Base-by-base conservation (phyloP, 2,797 vertebrate species). In the Neoniphon sammara region DNA sequence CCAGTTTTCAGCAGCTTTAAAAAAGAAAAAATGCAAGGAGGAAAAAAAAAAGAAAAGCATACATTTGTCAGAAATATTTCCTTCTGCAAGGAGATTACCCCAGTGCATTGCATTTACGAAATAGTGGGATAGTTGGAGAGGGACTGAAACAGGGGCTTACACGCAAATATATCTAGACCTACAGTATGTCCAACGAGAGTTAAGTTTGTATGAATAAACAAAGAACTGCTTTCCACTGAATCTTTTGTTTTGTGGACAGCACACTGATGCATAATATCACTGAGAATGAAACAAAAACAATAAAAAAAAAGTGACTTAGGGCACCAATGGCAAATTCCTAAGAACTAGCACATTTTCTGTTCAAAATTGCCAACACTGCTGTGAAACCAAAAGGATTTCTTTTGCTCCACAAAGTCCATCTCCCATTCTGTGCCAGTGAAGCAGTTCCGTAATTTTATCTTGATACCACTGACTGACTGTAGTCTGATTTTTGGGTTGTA, bases 401-500 rank as follows among this genome's bases (percentile, higher is more conserved):
- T 11, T 21, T 53, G 10, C 11, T 12, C 44, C 18, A 59, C 57
- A 30, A 12, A 60, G 27, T 58, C 7, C 15, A 7, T 58, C 7
- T 25, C 18, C 42, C 15, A 25, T 50, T 71, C 61, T 81, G 69
- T 83, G 59, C 68, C 56, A 3, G 15, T 80, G 56, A 85, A 55
- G 50, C 61, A 62, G 66, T 59, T 46, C 17, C 9, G 3, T 18
- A n/a, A 17, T 20, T 5, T n/a, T n/a, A 49, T 18, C 46, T n/a
- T n/a, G 17, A 49, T 49, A 5, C 5, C 9, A n/a, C 25, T 49
- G 4, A n/a, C 46, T 49, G 17, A 49, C n/a, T 49, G 46, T 7
- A 49, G 18, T 49, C 46, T 47, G 18, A 5, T 8, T 49, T n/a
- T n/a, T 49, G 6, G 7, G n/a, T 58, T 59, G 5, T 27, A 27